Conservation (phyloP, 2,797 vertebrate genomes). For the Pangasius mekongensis region DNA sequence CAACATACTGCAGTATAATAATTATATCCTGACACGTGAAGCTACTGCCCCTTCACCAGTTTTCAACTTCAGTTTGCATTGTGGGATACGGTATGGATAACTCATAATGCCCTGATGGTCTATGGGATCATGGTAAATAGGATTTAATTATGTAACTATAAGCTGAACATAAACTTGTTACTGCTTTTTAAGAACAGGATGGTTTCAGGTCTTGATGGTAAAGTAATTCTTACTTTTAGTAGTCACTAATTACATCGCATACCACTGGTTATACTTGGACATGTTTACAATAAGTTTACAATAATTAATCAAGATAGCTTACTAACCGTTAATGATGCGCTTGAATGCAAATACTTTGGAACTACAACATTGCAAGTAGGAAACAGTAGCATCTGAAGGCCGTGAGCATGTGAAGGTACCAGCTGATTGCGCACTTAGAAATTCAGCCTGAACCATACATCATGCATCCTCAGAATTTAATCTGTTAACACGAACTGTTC, state of each 20-base stretch:
- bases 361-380: not conserved
- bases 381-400: not conserved
- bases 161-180: not conserved
- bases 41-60: not conserved
- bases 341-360: not conserved
- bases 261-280: not conserved
- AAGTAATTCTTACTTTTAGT: not conserved
- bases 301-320: not conserved
- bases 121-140: not conserved
- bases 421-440: not conserved
- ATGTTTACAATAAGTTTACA: not conserved
- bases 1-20: not conserved
- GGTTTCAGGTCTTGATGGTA: not conserved
- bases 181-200: not conserved
- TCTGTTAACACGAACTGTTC: conserved; percentile 61
- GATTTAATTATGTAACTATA: not conserved
- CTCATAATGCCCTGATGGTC: not conserved
- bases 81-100: not conserved
- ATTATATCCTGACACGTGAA: not conserved
- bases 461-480: conserved; percentile 52
- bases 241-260: not conserved
- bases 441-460: not conserved
- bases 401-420: not conserved
- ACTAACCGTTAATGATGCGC: not conserved
- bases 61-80: not conserved